Evolutionary conservation across 2,888 invertebrate genomes (phyloP).

Genomic region (Oeneis ivallda): DNA sequence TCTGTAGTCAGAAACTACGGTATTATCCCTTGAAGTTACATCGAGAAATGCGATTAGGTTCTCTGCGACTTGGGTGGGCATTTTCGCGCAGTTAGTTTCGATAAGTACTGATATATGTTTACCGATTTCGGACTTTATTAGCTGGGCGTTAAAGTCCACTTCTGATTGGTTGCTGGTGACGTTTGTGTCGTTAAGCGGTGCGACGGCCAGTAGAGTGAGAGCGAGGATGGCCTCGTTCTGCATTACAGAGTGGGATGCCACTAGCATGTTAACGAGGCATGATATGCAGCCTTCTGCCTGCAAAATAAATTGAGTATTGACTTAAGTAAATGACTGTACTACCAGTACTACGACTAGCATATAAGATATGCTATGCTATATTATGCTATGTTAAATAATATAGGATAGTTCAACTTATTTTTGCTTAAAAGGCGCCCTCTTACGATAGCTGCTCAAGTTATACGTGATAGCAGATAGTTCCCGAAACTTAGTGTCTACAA

Average conservation of each 20-base stretch:
- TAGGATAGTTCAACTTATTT: too few relatives aligned
- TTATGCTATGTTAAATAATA: too few relatives aligned
- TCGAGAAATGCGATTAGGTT: constrained; percentile 76
- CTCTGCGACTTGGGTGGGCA: constrained; percentile 75
- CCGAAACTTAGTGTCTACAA: too few relatives aligned
- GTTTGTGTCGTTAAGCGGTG: constrained; percentile 51
- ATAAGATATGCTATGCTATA: too few relatives aligned
- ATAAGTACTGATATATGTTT: constrained; percentile 74
- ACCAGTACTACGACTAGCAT: too few relatives aligned
- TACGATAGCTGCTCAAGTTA: too few relatives aligned
- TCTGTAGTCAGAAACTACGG: constrained; percentile 61
- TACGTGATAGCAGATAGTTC: too few relatives aligned
- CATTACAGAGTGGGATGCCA: constrained; percentile 93
- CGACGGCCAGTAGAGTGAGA: constrained; percentile 82
- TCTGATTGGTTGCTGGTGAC: constrained; percentile 47
- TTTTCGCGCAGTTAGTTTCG: constrained; percentile 71
- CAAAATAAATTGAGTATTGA: constrained; percentile 42
- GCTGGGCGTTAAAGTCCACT: constrained; percentile 56
- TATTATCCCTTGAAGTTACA: constrained; percentile 65
- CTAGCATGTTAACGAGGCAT: constrained; percentile 90
- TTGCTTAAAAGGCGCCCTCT: too few relatives aligned
- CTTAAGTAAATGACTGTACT: background rate
- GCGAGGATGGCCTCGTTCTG: constrained; percentile 91
- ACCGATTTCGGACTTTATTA: constrained; percentile 78
- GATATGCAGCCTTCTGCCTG: constrained; percentile 86